Evolutionary conservation across 2,888 invertebrate species (phyloP).

Genomic region (Cheilosia grossa): DNA sequence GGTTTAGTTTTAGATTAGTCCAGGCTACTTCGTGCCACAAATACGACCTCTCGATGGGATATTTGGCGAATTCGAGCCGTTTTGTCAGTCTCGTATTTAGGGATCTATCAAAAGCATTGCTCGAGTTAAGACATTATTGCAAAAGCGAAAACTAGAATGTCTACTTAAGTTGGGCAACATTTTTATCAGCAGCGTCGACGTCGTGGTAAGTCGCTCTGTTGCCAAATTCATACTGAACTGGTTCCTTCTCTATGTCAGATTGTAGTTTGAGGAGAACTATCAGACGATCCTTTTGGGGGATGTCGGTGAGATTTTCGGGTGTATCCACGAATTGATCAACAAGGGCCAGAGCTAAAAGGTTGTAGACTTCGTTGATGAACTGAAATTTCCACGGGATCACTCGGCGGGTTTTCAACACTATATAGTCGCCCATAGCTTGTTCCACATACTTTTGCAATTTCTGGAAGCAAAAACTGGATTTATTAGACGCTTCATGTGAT

Average conservation of each 20-base stretch:
- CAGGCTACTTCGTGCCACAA: slow-evolving; percentile 78
- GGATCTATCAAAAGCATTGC: slow-evolving; percentile 72
- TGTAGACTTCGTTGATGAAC: slow-evolving; percentile 78
- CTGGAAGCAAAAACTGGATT: slow-evolving; percentile 33
- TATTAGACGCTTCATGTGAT: background rate
- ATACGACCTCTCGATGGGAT: slow-evolving; percentile 78
- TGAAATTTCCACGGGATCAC: slow-evolving; percentile 78
- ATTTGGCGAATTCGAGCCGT: slow-evolving; percentile 78
- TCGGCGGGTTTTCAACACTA: slow-evolving; percentile 76
- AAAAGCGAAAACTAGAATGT: background rate
- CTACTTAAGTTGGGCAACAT: slow-evolving; percentile 5
- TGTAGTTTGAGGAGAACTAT: background rate
- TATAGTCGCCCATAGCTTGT: slow-evolving; percentile 77
- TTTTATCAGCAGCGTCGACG: background rate
- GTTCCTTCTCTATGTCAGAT: background rate
- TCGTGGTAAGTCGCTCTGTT: slow-evolving; percentile 11
- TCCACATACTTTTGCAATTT: slow-evolving; percentile 75
- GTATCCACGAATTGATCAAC: slow-evolving; percentile 63
- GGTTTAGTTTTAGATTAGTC: slow-evolving; percentile 76
- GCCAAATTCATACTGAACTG: slow-evolving; percentile 5
- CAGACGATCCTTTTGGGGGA: slow-evolving; percentile 1
- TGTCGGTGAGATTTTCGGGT: background rate
- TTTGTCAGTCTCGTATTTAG: slow-evolving; percentile 76
- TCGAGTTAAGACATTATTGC: background rate
- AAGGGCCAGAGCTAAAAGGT: slow-evolving; percentile 76